Base-by-base conservation (phyloP, 2,888 invertebrate genomes). In the Petrolisthes cinctipes region DNA sequence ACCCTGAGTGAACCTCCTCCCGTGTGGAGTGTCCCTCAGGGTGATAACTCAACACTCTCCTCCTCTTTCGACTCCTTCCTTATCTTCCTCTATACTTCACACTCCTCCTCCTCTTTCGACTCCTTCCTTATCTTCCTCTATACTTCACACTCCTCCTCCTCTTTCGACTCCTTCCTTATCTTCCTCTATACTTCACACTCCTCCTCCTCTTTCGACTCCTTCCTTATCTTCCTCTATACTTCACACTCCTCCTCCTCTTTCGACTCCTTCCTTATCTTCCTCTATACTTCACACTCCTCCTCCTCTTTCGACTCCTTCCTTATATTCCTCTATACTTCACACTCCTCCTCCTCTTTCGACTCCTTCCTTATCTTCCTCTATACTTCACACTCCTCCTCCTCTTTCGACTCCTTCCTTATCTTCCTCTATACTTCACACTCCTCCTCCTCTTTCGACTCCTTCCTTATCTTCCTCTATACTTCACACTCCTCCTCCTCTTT, bases 351-450 rank as follows among this genome's bases (percentile, higher is more conserved):
- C n/a, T n/a, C 14, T 14, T 11, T 66, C 7, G 14, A 66, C 66
- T 66, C 7, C 9, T 66, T 66, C 66, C 14, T 66, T 14, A 11
- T 66, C 66, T 66, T 66, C 66, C 14, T 66, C 66, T 14, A 7
- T 66, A 11, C 7, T 66, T 66, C 14, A 66, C 66, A 7, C 66
- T 11, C 66, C 66, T 80, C 61, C 56, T 5, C n/a, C 80, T 56
- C 57, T 80, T 20, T 80, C 80, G 17, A 17, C 51, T 51, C 20
- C 76, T 76, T 79, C 53, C 23, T n/a, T 79, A 11, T 79, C 79
- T 79, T 0, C 20, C n/a, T 4, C 54, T 53, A 4, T 53, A 11
- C 9, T 17, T 79, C 79, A 14, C n/a, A 53, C 79, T 79, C 5
- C 54, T 54, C 23, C 54, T 9, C 4, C 7, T 61, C 61, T 57